Base-by-base conservation (phyloP, 2,113 vertebrate species). In the Fukomys damarensis region DNA sequence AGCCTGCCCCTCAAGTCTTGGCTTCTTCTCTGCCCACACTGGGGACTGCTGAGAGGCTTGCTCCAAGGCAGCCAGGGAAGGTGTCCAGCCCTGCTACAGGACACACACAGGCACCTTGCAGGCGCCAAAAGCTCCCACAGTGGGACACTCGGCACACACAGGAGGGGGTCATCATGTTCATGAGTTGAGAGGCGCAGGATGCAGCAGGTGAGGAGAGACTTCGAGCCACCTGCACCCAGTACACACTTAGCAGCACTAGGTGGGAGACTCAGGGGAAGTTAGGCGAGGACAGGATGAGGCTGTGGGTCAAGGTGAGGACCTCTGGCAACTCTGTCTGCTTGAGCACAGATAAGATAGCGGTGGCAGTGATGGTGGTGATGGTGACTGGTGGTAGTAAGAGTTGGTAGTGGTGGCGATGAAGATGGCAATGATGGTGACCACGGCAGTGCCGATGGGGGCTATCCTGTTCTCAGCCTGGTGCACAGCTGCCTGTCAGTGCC, bases 1-100 rank as follows among this genome's bases (percentile, higher is more conserved):
- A 0, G 43, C 66, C 77, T 85, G 86, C 43, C 24, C n/a, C 22
- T 38, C 0, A 0, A 49, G 49, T 58, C 76, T 56, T 0, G 0
- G 86, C 58, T 54, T 79, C 63, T 56, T 86, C 72, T 76, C 38
- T 11, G 63, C 11, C 66, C 32, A 32, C 28, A 19, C 22, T 3
- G 26, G 52, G 19, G 4, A 3, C 41, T 20, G 3, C 41, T 20
- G 3, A 58, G 32, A 58, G 66, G 41, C 10, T 24, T 4, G 1
- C 30, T 59, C 4, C 46, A 49, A 91, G 72, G 49, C n/a, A 83
- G 38, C 35, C 35, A 38, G 38, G 35, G 10, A 28, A 30, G 28
- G 72, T 26, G 9, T 22, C 20, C 19, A 6, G 17, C 2, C 8
- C 35, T 4, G 59, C 58, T 58, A 7, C 20, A 32, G 49, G 61